Evolutionary conservation across 1,140 invertebrate species (phyloP).

Genomic region (Trypoxylus dichotomus): DNA sequence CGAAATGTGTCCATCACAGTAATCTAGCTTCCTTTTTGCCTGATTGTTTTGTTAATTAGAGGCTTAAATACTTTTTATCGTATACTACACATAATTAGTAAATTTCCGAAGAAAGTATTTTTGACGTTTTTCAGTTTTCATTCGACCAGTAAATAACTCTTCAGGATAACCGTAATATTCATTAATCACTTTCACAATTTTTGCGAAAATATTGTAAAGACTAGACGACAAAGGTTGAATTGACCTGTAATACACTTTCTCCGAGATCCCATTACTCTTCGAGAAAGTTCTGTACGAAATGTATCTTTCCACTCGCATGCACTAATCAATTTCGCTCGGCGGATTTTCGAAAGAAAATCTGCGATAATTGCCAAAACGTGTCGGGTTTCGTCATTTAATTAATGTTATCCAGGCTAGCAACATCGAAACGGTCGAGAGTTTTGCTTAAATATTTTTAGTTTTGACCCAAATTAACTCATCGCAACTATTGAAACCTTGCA

Average conservation of each 20-base stretch:
- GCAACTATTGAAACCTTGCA: constrained; percentile 12
- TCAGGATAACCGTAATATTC: too few species aligned
- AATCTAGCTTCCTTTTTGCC: too few species aligned
- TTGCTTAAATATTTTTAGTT: constrained; percentile 28
- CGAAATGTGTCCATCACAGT: too few species aligned
- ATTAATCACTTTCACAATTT: too few species aligned
- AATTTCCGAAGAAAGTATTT: too few species aligned
- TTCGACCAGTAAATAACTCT: too few species aligned
- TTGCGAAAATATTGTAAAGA: too few species aligned
- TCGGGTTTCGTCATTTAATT: not conserved
- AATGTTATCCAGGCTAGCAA: not conserved
- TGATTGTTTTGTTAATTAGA: too few species aligned
- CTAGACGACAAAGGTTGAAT: too few species aligned
- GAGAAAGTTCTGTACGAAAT: not conserved
- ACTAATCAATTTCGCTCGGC: not conserved
- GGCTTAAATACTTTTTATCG: too few species aligned
- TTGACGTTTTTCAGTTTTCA: too few species aligned
- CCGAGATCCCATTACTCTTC: not conserved
- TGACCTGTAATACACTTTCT: not conserved
- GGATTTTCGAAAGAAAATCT: not conserved
- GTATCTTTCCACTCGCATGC: not conserved
- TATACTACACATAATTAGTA: too few species aligned
- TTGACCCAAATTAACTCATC: constrained; percentile 23
- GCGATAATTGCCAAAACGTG: not conserved
- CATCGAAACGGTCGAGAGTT: not conserved